phyloP scores from a whole-genome alignment of 2,113 vertebrate species.

The Ondatra zibethicus region DNA sequence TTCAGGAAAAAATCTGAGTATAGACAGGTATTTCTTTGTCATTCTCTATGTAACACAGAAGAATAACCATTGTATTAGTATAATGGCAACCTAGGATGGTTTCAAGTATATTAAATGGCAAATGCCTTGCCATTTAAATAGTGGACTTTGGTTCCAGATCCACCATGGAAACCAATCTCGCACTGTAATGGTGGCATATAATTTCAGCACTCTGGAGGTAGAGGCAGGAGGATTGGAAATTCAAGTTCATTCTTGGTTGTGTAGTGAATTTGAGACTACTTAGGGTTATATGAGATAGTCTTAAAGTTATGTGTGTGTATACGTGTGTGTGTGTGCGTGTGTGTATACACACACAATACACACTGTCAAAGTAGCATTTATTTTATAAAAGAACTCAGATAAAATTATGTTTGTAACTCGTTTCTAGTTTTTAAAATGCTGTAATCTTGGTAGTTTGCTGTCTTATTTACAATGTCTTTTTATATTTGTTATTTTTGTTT shows the following conservation, averaged over 20 bases:
- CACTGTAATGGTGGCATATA: neutral
- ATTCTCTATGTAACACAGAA: neutral
- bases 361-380: neutral
- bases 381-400: neutral
- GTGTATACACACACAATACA: neutral
- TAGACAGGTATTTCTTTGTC: neutral
- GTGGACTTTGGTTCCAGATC: neutral
- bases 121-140: neutral
- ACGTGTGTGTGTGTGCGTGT: neutral
- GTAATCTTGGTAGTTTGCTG: neutral
- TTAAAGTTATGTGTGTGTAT: neutral
- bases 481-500: neutral
- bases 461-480: neutral
- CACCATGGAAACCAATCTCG: neutral
- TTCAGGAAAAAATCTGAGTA: neutral
- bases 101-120: neutral
- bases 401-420: neutral
- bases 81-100: neutral
- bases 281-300: neutral
- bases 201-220: neutral
- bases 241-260: neutral
- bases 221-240: neutral
- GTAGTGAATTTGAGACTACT: neutral
- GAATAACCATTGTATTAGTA: neutral
- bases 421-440: neutral